Evolutionary conservation across 2,888 invertebrate species (phyloP).

Genomic region (Hypercompe scribonia): DNA sequence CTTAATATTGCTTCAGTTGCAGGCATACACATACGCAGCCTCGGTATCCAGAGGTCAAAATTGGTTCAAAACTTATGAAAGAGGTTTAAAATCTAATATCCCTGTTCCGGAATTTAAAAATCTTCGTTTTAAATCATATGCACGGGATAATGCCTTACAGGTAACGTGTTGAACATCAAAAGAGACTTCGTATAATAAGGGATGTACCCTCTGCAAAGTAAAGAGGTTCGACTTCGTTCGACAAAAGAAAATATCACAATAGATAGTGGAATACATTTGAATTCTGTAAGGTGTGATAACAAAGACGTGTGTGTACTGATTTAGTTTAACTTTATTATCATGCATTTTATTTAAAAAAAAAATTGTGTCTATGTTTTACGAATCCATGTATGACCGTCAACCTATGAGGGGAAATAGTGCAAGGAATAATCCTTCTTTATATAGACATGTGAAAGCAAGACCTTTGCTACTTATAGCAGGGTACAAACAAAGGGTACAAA

Average conservation of each 20-base stretch:
- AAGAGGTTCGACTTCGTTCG: background rate
- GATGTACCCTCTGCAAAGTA: background rate
- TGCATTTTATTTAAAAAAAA: no score
- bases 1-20: conserved; percentile 5
- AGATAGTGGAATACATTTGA: background rate
- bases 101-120: conserved; percentile 5
- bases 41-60: conserved; percentile 17
- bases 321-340: no score
- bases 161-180: background rate
- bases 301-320: no score
- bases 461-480: no score
- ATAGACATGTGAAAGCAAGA: background rate
- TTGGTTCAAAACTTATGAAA: background rate
- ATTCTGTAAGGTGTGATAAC: no score
- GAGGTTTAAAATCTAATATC: conserved; percentile 6
- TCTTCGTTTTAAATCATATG: background rate
- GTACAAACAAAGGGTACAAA: no score
- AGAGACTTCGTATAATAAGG: background rate
- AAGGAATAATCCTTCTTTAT: background rate
- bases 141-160: background rate
- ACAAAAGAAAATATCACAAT: background rate
- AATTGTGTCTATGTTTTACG: no score
- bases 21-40: background rate
- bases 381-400: background rate
- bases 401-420: background rate